phyloP scores from a whole-genome alignment of 2,113 vertebrate species.

The Oplegnathus fasciatus region DNA sequence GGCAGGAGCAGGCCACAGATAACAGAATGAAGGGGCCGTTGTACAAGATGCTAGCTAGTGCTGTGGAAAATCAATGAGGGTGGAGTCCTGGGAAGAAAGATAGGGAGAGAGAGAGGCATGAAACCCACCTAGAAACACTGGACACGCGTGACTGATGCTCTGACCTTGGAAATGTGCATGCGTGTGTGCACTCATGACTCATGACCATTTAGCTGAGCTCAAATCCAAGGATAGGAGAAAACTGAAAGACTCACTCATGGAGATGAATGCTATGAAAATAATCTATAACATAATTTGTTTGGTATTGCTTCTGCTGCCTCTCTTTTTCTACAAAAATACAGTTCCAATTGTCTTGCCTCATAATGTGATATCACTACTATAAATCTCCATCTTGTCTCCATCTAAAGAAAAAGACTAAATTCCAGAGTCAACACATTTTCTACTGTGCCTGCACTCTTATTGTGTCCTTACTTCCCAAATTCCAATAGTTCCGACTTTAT shows the following conservation, averaged over 20 bases:
- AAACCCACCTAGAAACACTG: slow-evolving; percentile 5
- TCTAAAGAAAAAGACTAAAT: not conserved
- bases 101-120: slow-evolving; percentile 3
- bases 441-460: not conserved
- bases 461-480: not conserved
- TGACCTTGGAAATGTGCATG: slow-evolving; percentile 25
- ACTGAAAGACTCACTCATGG: not conserved
- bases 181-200: slow-evolving; percentile 9
- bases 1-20: slow-evolving; percentile 67
- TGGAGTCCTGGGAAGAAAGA: slow-evolving; percentile 37
- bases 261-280: not conserved
- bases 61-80: slow-evolving; percentile 71
- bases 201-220: not conserved
- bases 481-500: slow-evolving; percentile 3
- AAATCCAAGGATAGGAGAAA: not conserved
- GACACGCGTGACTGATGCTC: slow-evolving; percentile 30
- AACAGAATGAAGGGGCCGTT: slow-evolving; percentile 66
- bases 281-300: not conserved
- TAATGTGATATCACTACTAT: not conserved
- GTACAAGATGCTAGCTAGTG: slow-evolving; percentile 38
- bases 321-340: not conserved
- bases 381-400: not conserved
- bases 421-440: not conserved
- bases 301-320: not conserved
- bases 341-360: not conserved